phyloP scores from a whole-genome alignment of 2,888 invertebrate genomes.

The Monoplex corrugatus region DNA sequence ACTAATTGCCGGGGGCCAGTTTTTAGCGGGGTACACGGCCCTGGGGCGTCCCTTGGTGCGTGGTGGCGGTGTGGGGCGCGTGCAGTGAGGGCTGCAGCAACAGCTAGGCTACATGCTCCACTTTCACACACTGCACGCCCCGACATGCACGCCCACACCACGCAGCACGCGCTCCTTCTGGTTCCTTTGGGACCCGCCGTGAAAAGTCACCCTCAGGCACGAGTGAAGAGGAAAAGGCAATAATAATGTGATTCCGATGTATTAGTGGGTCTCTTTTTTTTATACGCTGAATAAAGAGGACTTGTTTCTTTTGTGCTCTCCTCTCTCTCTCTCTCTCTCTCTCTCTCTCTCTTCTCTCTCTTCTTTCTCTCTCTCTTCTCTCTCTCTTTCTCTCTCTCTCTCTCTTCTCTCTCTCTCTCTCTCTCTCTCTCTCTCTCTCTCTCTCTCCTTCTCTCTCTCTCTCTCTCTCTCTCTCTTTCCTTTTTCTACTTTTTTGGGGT shows the following conservation, averaged over 20 bases:
- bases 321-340: not conserved
- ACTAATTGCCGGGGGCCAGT: too few relatives aligned
- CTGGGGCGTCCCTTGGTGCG: not conserved
- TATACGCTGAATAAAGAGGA: too few relatives aligned
- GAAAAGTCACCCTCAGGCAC: not conserved
- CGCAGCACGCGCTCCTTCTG: not conserved
- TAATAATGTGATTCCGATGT: too few relatives aligned
- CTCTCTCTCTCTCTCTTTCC: too few relatives aligned
- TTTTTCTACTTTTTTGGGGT: too few relatives aligned
- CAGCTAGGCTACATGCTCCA: conserved; percentile 9
- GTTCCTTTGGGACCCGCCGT: not conserved
- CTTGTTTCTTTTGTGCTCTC: not conserved
- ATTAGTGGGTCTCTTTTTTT: too few relatives aligned
- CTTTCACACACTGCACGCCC: conserved; percentile 20
- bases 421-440: not conserved
- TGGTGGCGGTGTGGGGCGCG: not conserved
- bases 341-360: not conserved
- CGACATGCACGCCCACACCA: not conserved
- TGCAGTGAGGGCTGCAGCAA: not conserved
- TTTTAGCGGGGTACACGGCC: not conserved
- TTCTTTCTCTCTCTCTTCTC: not conserved
- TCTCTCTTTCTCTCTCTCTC: not conserved
- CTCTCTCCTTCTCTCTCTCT: not conserved
- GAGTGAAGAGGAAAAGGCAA: not conserved
- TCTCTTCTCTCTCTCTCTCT: not conserved